These are phyloP conservation scores for Chiridota heheva DNA, from an alignment of 35 echinoderm and acorn worm species.

Conservation along the genomic window DNA sequence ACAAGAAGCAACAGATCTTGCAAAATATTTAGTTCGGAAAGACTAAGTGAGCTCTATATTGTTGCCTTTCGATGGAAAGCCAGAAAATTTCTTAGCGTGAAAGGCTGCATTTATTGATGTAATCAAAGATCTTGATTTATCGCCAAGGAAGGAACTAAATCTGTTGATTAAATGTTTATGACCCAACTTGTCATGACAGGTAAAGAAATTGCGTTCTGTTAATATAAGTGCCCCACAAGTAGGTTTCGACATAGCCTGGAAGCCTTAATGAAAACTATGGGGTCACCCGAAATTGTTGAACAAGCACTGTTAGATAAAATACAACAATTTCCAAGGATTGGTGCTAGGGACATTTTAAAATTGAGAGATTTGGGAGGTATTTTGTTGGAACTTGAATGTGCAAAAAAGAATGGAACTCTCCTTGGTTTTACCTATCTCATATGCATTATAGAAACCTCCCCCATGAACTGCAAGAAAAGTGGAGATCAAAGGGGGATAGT, in stretches of 20 bases:
- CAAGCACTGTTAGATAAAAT: constrained; percentile 1
- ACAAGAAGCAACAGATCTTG: neutral
- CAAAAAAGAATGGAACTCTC: constrained; percentile 10
- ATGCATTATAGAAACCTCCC: constrained; percentile 41
- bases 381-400: constrained; percentile 3
- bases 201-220: too few species aligned
- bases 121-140: too few species aligned
- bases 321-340: constrained; percentile 1
- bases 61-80: neutral
- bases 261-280: neutral
- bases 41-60: constrained; percentile 5
- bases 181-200: too few species aligned
- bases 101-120: constrained; percentile 35
- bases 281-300: constrained; percentile 14
- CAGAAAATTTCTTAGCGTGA: constrained; percentile 14
- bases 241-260: constrained; percentile 20
- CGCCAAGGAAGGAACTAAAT: too few species aligned
- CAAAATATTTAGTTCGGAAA: neutral
- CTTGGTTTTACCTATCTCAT: constrained; percentile 29
- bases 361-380: constrained; percentile 14
- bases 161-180: too few species aligned
- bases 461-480: constrained; percentile 44
- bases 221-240: too few species aligned
- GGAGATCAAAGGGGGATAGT: neutral
- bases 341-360: neutral